Evolutionary conservation across 2,113 vertebrate species (phyloP), one percentile per base, ranked within the genome.

Genomic region (Elachura formosa): DNA sequence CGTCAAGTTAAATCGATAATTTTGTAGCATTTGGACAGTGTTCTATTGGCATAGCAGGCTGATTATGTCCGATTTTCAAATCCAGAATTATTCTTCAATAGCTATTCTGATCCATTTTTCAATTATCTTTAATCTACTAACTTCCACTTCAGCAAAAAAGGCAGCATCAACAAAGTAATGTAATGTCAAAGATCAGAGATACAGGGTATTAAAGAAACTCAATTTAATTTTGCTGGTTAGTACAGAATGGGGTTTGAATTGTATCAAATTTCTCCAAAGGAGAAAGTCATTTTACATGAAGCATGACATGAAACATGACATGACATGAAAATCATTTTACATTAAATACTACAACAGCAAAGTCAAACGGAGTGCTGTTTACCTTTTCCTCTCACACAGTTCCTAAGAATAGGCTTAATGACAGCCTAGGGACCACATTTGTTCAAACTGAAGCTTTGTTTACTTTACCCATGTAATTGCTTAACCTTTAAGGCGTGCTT

Each of bases 31-130:
- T 81, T 62, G 31, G 16, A 54, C 29, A 81, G 19, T n/a, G 38
- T 56, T 87, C 19, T 41, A 24, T 5, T 11, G 18, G 21, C 0
- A 0, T 9, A 76, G 40, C 31, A 73, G 45, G 33, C 20, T 6
- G 3, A 56, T 54, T 76, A 49, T 23, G 13, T 24, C 31, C 0
- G 0, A 58, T 68, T 59, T 68, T 45, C 43, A 88, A 81, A 71
- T 28, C 33, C 23, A 71, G 38, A 87, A 71, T 41, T 51, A 64
- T 51, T 87, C 59, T 76, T 19, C 58, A 52, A 29, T 6, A 80
- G 49, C 29, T 87, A 66, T 68, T 0, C 4, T 48, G 55, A 62
- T 38, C 28, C 4, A 34, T 71, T 84, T 77, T 69, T n/a, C 34
- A 66, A 24, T 33, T 87, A 33, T 29, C 41, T 75, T 82, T 49